Percentiles rank a stretch among this genome's conserved stretches.
Evolutionary conservation across 1,140 invertebrate genomes (phyloP).

Genomic region (Stegodyphus mimosarum): DNA sequence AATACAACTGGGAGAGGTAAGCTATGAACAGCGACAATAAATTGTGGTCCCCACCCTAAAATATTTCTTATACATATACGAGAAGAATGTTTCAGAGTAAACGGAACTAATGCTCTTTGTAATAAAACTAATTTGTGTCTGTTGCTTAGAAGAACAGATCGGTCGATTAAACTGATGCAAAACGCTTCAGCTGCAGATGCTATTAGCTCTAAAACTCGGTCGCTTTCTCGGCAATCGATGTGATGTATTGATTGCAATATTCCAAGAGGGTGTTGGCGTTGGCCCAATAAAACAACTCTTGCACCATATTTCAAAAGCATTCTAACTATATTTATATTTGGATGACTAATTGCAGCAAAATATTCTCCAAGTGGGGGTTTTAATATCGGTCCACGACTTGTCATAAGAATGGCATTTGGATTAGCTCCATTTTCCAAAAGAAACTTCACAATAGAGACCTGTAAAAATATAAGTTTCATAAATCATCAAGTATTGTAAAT

Average conservation of each 20-base stretch:
- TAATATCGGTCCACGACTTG: slow-evolving; percentile 65
- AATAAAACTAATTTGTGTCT: slow-evolving; percentile 77
- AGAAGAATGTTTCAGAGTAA: slow-evolving; percentile 75
- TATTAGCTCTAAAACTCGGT: slow-evolving; percentile 76
- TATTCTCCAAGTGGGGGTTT: slow-evolving; percentile 85
- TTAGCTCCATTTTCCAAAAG: slow-evolving; percentile 81
- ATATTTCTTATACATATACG: slow-evolving; percentile 74
- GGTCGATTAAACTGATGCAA: slow-evolving; percentile 77
- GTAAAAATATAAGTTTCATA: too few species aligned
- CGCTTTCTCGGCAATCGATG: slow-evolving; percentile 71
- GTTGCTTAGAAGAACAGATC: slow-evolving; percentile 75
- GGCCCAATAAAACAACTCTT: slow-evolving; percentile 71
- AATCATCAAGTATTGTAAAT: too few species aligned
- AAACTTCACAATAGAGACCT: slow-evolving; percentile 70
- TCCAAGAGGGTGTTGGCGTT: slow-evolving; percentile 83
- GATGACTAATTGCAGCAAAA: slow-evolving; percentile 79
- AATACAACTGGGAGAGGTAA: slow-evolving; percentile 77
- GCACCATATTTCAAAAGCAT: slow-evolving; percentile 83
- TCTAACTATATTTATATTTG: slow-evolving; percentile 76
- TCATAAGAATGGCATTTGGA: slow-evolving; percentile 81
- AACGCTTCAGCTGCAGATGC: slow-evolving; percentile 82
- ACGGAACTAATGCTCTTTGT: slow-evolving; percentile 76
- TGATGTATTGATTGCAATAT: slow-evolving; percentile 82
- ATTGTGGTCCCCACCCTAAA: slow-evolving; percentile 71
- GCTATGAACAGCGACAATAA: slow-evolving; percentile 73